Percentiles rank a stretch among this genome's conserved stretches.
Evolutionary conservation across 1,140 invertebrate genomes (phyloP).

Genomic region (Liolophura sinensis): DNA sequence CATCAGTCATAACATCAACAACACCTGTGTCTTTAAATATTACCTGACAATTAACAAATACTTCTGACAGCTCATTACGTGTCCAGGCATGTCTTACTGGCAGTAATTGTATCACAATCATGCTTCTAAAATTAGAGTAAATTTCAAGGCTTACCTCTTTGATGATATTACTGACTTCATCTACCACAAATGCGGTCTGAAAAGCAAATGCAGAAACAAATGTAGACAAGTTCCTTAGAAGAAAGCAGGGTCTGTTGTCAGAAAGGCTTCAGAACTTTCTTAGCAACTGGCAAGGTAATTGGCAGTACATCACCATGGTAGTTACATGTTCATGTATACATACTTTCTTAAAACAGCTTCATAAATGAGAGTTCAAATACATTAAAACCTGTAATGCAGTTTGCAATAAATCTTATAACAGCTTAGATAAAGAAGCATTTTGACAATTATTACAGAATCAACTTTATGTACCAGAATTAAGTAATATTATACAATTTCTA

Average conservation of each 20-base stretch:
- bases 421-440: no score
- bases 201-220: slow-evolving; percentile 51
- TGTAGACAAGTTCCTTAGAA: background rate
- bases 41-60: background rate
- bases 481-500: no score
- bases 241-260: background rate
- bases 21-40: background rate
- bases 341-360: no score
- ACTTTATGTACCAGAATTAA: no score
- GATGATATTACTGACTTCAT: slow-evolving; percentile 98
- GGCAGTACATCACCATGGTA: no score
- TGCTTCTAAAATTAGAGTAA: background rate
- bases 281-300: no score
- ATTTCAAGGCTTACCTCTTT: slow-evolving; percentile 73
- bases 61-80: background rate
- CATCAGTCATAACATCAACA: background rate
- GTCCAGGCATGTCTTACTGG: background rate
- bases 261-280: no score
- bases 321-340: no score
- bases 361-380: no score
- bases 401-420: no score
- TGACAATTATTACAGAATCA: no score
- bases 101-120: background rate
- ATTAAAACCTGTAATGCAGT: no score
- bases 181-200: slow-evolving; percentile 93